Evolutionary conservation across 2,113 vertebrate species (phyloP).

Genomic region (Barbus barbus): DNA sequence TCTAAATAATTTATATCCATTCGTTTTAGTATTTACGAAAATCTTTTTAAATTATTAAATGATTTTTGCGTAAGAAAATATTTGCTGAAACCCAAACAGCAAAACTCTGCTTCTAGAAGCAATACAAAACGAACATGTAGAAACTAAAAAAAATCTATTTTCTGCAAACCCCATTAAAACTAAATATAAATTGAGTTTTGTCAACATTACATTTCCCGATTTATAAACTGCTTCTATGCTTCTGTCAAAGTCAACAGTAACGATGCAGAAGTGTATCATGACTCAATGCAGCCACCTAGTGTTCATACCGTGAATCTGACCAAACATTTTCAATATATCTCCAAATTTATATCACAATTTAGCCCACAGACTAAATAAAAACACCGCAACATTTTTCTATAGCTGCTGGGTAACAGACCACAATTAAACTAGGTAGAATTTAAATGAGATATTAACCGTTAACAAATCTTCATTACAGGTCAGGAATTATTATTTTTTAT

Average conservation of each 20-base stretch:
- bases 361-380: not conserved
- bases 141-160: not conserved
- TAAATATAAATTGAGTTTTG: not conserved
- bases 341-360: not conserved
- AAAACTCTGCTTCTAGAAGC: no score
- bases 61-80: not conserved
- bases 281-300: conserved; percentile 77
- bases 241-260: not conserved
- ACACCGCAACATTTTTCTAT: not conserved
- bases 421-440: not conserved
- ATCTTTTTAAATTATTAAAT: no score
- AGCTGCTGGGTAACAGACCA: not conserved
- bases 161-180: not conserved
- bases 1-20: not conserved
- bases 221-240: not conserved
- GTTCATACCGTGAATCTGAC: conserved; percentile 34
- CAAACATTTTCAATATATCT: not conserved
- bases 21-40: not conserved
- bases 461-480: not conserved
- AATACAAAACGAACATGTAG: not conserved
- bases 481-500: not conserved
- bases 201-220: not conserved
- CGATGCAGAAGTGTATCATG: conserved; percentile 8
- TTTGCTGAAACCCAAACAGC: not conserved
- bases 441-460: not conserved